Evolutionary conservation across 1,140 invertebrate species (phyloP).

Genomic region (Eumaeus atala): DNA sequence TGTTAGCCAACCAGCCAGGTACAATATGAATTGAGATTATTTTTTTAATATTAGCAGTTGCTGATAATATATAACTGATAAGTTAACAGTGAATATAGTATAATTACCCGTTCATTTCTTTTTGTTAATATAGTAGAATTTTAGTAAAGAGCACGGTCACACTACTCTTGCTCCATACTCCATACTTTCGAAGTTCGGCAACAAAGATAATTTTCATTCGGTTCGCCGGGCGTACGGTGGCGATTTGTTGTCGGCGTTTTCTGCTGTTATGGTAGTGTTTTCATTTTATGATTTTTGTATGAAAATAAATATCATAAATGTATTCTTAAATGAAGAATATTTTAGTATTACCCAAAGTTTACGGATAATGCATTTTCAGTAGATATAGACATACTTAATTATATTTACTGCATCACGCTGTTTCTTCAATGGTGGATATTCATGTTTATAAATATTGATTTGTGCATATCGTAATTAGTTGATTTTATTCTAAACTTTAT

Average conservation of each 20-base stretch:
- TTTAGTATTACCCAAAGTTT: slow-evolving; percentile 21
- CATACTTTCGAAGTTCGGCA: too few relatives aligned
- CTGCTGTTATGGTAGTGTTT: slow-evolving; percentile 29
- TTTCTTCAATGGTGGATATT: slow-evolving; percentile 55
- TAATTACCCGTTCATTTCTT: too few relatives aligned
- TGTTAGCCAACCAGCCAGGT: too few relatives aligned
- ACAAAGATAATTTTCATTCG: slow-evolving; percentile 5
- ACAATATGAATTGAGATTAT: too few relatives aligned
- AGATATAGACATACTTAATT: slow-evolving; percentile 25
- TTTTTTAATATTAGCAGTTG: too few relatives aligned
- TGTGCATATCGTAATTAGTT: slow-evolving; percentile 54
- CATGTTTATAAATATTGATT: slow-evolving; percentile 74
- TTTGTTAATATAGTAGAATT: too few relatives aligned
- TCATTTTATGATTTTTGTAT: slow-evolving; percentile 47
- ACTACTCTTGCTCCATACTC: too few relatives aligned
- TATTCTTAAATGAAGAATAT: slow-evolving; percentile 22
- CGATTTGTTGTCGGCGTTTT: slow-evolving; percentile 27
- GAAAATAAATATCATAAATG: slow-evolving; percentile 32
- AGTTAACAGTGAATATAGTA: too few relatives aligned
- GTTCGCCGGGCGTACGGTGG: slow-evolving; percentile 29
- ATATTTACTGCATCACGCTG: slow-evolving; percentile 28
- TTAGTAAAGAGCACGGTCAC: too few relatives aligned
- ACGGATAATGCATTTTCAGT: slow-evolving; percentile 12
- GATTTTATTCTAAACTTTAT: slow-evolving; percentile 37
- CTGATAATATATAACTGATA: too few relatives aligned